Conservation (phyloP, 1,140 invertebrate genomes). For the Tachypleus tridentatus region DNA sequence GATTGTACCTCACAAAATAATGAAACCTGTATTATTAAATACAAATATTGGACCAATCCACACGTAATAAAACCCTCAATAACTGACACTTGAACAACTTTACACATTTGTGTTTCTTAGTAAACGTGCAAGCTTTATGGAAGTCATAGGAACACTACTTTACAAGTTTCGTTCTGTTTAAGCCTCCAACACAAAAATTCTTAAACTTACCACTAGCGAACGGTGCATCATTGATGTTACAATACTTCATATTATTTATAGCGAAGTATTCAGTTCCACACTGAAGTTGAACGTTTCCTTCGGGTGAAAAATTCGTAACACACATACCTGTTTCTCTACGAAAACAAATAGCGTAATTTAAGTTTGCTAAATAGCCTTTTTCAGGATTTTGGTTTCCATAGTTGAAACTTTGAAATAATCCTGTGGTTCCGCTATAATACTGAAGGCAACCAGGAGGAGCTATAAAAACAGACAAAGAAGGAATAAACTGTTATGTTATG, state of each 20-base stretch:
- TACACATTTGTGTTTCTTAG: too few species aligned
- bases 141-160: too few species aligned
- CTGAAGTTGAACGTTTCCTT: conserved; percentile 4
- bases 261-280: conserved; percentile 4
- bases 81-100: too few species aligned
- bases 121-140: too few species aligned
- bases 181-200: too few species aligned
- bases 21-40: too few species aligned
- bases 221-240: too few species aligned
- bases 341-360: conserved; percentile 34
- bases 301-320: conserved; percentile 11
- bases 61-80: too few species aligned
- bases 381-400: conserved; percentile 16
- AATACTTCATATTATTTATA: neutral
- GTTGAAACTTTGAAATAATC: conserved; percentile 57
- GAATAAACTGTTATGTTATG: neutral
- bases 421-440: conserved; percentile 51
- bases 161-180: too few species aligned
- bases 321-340: conserved; percentile 25
- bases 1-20: too few species aligned
- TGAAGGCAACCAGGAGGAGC: conserved; percentile 66
- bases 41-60: too few species aligned
- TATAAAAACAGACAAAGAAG: neutral
- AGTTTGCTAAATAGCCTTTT: conserved; percentile 37
- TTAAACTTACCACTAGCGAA: too few species aligned